Conservation (phyloP, 1,140 invertebrate genomes). For the Solen grandis region DNA sequence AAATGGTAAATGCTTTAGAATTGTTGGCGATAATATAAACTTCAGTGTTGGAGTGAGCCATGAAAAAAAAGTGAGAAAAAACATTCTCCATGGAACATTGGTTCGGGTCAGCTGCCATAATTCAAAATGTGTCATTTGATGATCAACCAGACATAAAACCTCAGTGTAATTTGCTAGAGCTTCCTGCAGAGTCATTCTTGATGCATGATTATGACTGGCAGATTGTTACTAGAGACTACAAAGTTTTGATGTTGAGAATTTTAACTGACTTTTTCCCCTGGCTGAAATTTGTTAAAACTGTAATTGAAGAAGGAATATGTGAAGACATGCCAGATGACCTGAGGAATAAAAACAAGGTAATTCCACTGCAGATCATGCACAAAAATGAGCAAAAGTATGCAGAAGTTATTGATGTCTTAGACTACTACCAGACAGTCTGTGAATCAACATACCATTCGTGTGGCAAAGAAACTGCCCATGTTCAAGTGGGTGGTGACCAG, state of each 20-base stretch:
- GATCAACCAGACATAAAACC: not conserved
- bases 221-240: conserved; percentile 8
- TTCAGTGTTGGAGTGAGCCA: conserved; percentile 37
- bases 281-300: conserved; percentile 11
- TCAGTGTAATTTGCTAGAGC: not conserved
- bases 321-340: not conserved
- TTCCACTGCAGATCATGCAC: conserved; percentile 39
- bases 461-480: not conserved
- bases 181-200: not conserved
- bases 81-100: conserved; percentile 42
- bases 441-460: not conserved
- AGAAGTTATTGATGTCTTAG: conserved; percentile 52
- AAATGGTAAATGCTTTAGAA: conserved; percentile 30
- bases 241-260: not conserved
- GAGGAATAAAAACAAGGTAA: conserved; percentile 32
- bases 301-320: not conserved
- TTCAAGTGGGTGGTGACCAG: not conserved
- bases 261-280: too few relatives aligned
- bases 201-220: not conserved
- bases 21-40: conserved; percentile 57
- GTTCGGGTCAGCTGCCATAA: conserved; percentile 45
- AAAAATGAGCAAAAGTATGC: conserved; percentile 54
- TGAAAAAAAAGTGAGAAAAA: conserved; percentile 1
- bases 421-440: not conserved
- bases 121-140: conserved; percentile 33